Evolutionary conservation across 2,113 vertebrate species (phyloP), one percentile per base, ranked within the genome.

Genomic region (human (Homo sapiens)): DNA sequence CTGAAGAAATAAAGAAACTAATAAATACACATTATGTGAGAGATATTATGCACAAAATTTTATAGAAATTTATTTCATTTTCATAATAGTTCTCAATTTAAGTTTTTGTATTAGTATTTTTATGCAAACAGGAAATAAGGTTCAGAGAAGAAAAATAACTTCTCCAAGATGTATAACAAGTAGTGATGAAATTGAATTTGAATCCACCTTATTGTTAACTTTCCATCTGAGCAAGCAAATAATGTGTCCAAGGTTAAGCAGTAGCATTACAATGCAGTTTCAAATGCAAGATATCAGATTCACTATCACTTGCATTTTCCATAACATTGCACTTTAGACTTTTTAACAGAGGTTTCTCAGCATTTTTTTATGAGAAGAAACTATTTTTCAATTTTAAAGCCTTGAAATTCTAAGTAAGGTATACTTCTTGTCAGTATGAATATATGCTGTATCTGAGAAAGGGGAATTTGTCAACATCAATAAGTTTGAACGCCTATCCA

Each of bases 351-450:
- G 25, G 2, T 82, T 91, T 16, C 30, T 96, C 18, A 80, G 27
- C 35, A 91, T n/a, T 40, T 78, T 93, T 70, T 85, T 38, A 50
- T 94, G 43, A 95, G 17, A 1, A 81, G 5, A 75, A 78, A 75
- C 59, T 79, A 55, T 59, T 89, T 93, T 89, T 96, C 25, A 82
- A 10, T 73, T 91, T 73, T 90, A 89, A 89, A 89, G 10, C 14
- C 32, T 94, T 93, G 64, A 94, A 75, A 25, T 73, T 94, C 59
- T 86, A n/a, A 82, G 32, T 38, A 52, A 96, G 25, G n/a, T 64
- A 50, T 43, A 61, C 14, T 38, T 89, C n/a, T 93, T 88, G 59
- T 43, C 78, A 87, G 30, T 70, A 50, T 48, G 43, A 45, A 48
- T 94, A 90, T 83, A 64, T 87, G 2, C 25, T 7, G 9, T 75